These are phyloP conservation scores for Hypselothyrea guttata DNA, from an alignment of 2,888 invertebrate genomes.

Conservation along the genomic window DNA sequence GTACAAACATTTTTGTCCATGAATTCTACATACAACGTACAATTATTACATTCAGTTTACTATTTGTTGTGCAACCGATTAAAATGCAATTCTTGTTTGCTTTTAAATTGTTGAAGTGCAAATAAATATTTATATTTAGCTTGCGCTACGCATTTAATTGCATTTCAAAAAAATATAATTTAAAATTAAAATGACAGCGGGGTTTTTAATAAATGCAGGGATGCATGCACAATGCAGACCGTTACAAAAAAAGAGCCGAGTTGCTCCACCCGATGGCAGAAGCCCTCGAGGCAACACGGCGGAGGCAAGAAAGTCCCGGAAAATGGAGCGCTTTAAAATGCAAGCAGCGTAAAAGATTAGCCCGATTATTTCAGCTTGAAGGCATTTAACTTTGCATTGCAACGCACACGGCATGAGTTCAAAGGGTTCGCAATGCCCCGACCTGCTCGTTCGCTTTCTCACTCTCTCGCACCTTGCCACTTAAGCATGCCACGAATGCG, in stretches of 20 bases:
- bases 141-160: constrained; percentile 49
- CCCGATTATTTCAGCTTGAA: constrained; percentile 68
- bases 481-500: constrained; percentile 36
- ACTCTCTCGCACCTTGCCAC: constrained; percentile 36
- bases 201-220: constrained; percentile 28
- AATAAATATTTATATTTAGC: constrained; percentile 35
- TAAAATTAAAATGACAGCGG: background rate
- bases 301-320: background rate
- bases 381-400: constrained; percentile 59
- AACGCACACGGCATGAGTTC: constrained; percentile 56
- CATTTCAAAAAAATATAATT: constrained; percentile 43
- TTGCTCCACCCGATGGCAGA: background rate
- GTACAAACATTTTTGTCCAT: no score
- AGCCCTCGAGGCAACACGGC: background rate
- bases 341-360: constrained; percentile 80
- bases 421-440: constrained; percentile 61
- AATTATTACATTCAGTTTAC: background rate
- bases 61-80: constrained; percentile 31
- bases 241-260: constrained; percentile 8
- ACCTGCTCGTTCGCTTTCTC: background rate
- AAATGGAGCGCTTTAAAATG: constrained; percentile 74
- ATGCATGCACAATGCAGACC: constrained; percentile 60
- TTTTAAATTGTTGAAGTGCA: constrained; percentile 47
- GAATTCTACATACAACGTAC: background rate
- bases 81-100: constrained; percentile 49